Evolutionary conservation across 2,888 invertebrate species (phyloP).

Genomic region (Suillia variegata): DNA sequence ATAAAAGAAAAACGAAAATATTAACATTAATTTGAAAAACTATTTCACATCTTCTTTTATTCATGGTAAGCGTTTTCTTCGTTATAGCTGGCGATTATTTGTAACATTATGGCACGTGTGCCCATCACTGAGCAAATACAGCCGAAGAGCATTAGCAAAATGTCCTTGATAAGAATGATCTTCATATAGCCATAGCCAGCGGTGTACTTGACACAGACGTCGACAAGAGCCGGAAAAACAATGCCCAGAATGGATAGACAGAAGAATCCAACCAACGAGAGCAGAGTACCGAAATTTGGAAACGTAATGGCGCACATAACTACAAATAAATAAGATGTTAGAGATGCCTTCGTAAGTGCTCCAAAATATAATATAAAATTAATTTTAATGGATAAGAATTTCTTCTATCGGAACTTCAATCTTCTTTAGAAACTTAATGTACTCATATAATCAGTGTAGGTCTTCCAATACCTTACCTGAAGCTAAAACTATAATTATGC

Average conservation of each 20-base stretch:
- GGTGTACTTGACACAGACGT: constrained; percentile 74
- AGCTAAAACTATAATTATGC: constrained; percentile 69
- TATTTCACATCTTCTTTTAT: too few species aligned
- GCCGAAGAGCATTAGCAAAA: constrained; percentile 27
- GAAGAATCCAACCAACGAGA: constrained; percentile 88
- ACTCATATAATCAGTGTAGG: neutral
- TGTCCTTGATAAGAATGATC: constrained; percentile 23
- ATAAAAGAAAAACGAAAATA: too few species aligned
- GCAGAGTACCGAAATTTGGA: constrained; percentile 85
- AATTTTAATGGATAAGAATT: neutral
- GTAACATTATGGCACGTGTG: too few species aligned
- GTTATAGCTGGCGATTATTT: too few species aligned
- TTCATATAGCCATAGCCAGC: constrained; percentile 36
- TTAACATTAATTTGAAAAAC: too few species aligned
- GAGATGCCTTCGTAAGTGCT: neutral
- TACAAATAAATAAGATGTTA: constrained; percentile 19
- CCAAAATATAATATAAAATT: neutral
- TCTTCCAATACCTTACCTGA: constrained; percentile 64
- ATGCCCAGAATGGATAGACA: constrained; percentile 87
- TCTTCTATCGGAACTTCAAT: neutral
- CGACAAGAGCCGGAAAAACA: constrained; percentile 87
- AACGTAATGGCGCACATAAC: constrained; percentile 71
- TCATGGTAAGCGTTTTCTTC: too few species aligned
- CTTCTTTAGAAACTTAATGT: neutral
- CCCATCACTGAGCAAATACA: constrained; percentile 25